phyloP scores from a whole-genome alignment of 2,888 invertebrate species.

The Cheilosia variabilis region DNA sequence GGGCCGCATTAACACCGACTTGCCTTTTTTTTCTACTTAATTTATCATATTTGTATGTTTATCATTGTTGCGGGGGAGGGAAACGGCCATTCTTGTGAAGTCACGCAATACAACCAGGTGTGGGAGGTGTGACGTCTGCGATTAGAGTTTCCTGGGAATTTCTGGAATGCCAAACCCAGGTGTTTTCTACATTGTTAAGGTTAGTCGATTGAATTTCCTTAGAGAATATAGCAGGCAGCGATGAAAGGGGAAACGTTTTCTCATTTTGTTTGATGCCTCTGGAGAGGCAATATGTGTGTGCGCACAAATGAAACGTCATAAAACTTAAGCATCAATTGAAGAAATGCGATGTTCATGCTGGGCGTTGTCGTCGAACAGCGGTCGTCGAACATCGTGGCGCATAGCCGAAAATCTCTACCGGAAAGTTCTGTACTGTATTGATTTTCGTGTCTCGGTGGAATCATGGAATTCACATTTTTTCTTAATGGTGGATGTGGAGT shows the following conservation, averaged over 20 bases:
- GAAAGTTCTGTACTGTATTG: neutral
- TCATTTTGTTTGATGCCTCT: neutral
- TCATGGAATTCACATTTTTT: neutral
- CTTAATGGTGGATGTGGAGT: neutral
- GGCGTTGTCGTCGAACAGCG: neutral
- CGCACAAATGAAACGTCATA: conserved; percentile 2
- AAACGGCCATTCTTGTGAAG: neutral
- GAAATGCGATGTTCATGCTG: conserved; percentile 1
- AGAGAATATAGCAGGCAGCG: neutral
- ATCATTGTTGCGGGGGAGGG: neutral
- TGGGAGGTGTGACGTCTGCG: conserved; percentile 4
- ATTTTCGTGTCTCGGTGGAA: neutral
- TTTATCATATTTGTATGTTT: conserved; percentile 8
- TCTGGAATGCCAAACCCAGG: neutral
- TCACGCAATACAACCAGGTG: neutral
- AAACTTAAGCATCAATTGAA: conserved; percentile 20
- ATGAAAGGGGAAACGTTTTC: neutral
- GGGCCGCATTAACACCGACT: neutral
- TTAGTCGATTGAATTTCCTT: conserved; percentile 3
- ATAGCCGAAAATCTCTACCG: conserved; percentile 8
- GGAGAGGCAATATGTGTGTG: neutral
- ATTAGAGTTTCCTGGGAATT: neutral
- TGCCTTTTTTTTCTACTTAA: conserved; percentile 1
- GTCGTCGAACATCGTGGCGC: neutral
- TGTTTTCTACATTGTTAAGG: conserved; percentile 2